Conservation (phyloP, 2,113 vertebrate genomes). For the Gasterosteus nipponicus region DNA sequence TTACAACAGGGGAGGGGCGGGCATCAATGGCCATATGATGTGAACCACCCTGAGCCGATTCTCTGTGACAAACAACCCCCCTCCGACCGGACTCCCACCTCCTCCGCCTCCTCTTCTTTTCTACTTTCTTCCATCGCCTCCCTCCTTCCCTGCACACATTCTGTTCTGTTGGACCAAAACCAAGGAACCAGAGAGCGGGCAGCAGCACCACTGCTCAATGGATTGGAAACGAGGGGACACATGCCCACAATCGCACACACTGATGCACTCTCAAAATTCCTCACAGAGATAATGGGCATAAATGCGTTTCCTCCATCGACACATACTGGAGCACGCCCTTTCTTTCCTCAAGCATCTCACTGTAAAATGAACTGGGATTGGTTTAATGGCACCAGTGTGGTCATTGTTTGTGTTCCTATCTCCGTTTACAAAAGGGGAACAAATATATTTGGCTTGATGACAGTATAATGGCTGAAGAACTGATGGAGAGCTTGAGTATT, state of each 20-base stretch:
- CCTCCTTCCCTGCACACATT: conserved; percentile 58
- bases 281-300: conserved; percentile 52
- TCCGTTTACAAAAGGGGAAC: conserved; percentile 64
- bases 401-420: conserved; percentile 67
- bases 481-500: conserved; percentile 61
- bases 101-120: conserved; percentile 37
- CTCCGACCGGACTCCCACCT: conserved; percentile 65
- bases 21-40: conserved; percentile 90
- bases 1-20: conserved; percentile 98
- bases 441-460: conserved; percentile 70
- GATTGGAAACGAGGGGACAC: conserved; percentile 57
- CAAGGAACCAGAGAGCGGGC: conserved; percentile 50
- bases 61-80: conserved; percentile 91
- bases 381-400: conserved; percentile 81
- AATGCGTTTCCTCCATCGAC: conserved; percentile 14
- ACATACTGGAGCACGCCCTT: conserved; percentile 30
- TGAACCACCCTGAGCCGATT: conserved; percentile 92
- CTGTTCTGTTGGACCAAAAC: conserved; percentile 72
- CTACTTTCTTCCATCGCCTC: conserved; percentile 65
- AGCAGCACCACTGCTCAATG: conserved; percentile 44
- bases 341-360: conserved; percentile 60
- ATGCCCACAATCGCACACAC: conserved; percentile 32
- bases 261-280: conserved; percentile 33
- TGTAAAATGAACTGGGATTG: conserved; percentile 69
- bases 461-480: conserved; percentile 76